Percentiles rank a stretch among this genome's conserved stretches.
Conservation (phyloP, 2,888 invertebrate genomes). For the Pandemis corylana region DNA sequence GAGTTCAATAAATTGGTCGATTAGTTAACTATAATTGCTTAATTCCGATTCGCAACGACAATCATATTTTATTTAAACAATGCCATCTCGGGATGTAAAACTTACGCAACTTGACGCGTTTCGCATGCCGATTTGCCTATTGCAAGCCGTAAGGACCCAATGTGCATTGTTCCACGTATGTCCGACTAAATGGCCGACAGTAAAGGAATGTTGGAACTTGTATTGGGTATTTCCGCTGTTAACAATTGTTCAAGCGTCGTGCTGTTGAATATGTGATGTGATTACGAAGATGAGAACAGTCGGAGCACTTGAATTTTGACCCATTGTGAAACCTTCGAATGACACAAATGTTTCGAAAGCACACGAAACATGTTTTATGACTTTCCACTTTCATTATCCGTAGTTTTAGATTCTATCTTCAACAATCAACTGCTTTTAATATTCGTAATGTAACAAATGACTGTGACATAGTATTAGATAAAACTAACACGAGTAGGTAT, state of each 20-base stretch:
- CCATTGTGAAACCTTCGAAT: background rate
- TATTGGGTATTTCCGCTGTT: slow-evolving; percentile 41
- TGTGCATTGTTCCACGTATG: slow-evolving; percentile 44
- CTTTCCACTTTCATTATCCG: background rate
- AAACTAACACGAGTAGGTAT: background rate
- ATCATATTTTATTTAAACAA: background rate
- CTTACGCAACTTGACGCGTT: slow-evolving; percentile 26
- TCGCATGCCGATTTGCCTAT: slow-evolving; percentile 37
- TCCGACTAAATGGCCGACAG: slow-evolving; percentile 25
- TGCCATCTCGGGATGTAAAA: background rate
- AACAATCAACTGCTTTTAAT: slow-evolving; percentile 1
- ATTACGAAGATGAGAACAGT: slow-evolving; percentile 1
- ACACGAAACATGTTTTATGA: background rate
- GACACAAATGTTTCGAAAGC: background rate
- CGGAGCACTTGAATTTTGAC: background rate
- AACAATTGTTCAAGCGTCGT: slow-evolving; percentile 35
- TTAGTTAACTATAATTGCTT: background rate
- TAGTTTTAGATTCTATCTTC: background rate
- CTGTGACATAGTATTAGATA: background rate
- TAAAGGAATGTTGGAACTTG: slow-evolving; percentile 38
- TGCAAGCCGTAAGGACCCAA: slow-evolving; percentile 20
- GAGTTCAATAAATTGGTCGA: no score
- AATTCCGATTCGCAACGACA: background rate
- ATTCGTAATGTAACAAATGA: slow-evolving; percentile 11
- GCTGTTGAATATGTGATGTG: slow-evolving; percentile 20